Conservation (phyloP, 2,113 vertebrate genomes). For the Mus musculus region DNA sequence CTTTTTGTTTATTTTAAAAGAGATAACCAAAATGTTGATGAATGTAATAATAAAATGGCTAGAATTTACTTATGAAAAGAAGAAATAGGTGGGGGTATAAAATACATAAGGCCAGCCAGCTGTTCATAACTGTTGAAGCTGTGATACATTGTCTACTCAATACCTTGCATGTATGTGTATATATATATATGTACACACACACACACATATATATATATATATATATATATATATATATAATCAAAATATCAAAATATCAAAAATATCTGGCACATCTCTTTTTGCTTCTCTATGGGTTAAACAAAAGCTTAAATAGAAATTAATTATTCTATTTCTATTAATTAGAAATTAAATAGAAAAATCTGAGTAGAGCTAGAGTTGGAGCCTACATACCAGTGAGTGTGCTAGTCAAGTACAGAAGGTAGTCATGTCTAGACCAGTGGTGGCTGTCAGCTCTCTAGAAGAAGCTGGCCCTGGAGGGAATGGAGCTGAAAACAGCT, state of each 20-base stretch:
- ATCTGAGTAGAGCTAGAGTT: not conserved
- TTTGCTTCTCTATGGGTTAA: not conserved
- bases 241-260: too few species aligned
- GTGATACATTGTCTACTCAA: not conserved
- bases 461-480: not conserved
- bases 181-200: too few species aligned
- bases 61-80: not conserved
- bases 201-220: too few species aligned
- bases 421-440: not conserved
- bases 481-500: not conserved
- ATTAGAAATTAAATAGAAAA: not conserved
- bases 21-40: not conserved
- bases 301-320: not conserved
- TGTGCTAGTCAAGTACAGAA: not conserved
- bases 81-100: not conserved
- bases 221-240: too few species aligned
- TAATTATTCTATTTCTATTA: too few species aligned
- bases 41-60: not conserved
- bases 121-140: not conserved
- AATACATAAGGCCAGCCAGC: not conserved
- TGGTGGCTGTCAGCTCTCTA: not conserved
- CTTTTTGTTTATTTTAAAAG: not conserved
- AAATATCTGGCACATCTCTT: not conserved
- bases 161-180: too few species aligned
- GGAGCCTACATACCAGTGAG: not conserved